A percentile compares a stretch with the other conserved stretches of the same genome.
These are phyloP conservation scores for Crossaster papposus DNA, from an alignment of 53 echinoderm and acorn worm genomes.

Conservation along the genomic window DNA sequence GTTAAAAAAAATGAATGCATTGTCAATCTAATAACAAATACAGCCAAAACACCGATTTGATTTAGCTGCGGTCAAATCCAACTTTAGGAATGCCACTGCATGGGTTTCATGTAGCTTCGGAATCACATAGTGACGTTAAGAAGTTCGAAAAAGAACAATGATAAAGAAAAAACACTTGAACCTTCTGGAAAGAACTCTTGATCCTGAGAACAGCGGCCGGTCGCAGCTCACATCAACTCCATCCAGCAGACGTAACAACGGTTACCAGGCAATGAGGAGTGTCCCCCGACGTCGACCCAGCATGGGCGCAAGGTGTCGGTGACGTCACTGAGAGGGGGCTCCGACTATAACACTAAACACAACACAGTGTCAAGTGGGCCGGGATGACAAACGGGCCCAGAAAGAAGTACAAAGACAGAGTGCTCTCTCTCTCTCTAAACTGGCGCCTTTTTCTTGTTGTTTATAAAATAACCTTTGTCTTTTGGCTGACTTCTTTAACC, in stretches of 20 bases:
- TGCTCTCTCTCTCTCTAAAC: conserved; percentile 7
- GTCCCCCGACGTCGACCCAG: conserved; percentile 11
- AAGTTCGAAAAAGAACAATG: not conserved
- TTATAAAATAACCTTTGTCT: conserved; percentile 63
- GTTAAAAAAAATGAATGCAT: too few relatives aligned
- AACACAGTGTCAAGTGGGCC: conserved; percentile 32
- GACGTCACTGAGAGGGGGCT: conserved; percentile 21
- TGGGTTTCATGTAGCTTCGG: not conserved
- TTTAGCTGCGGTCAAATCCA: too few relatives aligned
- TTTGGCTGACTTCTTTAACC: conserved; percentile 49
- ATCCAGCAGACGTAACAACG: not conserved
- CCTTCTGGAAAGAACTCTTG: not conserved
- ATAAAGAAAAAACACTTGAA: conserved; percentile 3
- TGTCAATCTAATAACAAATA: too few relatives aligned
- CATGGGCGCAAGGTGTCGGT: not conserved
- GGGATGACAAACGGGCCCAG: conserved; percentile 54
- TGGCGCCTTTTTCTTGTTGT: conserved; percentile 57
- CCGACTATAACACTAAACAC: conserved; percentile 20
- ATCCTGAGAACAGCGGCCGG: conserved; percentile 24
- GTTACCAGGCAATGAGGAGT: conserved; percentile 30
- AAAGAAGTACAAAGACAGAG: conserved; percentile 54
- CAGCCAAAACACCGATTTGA: too few relatives aligned
- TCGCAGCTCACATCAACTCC: conserved; percentile 9
- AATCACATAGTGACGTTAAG: not conserved
- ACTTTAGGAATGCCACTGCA: too few relatives aligned